phyloP scores from a whole-genome alignment of 2,797 vertebrate species.

The Ficedula albicollis region DNA sequence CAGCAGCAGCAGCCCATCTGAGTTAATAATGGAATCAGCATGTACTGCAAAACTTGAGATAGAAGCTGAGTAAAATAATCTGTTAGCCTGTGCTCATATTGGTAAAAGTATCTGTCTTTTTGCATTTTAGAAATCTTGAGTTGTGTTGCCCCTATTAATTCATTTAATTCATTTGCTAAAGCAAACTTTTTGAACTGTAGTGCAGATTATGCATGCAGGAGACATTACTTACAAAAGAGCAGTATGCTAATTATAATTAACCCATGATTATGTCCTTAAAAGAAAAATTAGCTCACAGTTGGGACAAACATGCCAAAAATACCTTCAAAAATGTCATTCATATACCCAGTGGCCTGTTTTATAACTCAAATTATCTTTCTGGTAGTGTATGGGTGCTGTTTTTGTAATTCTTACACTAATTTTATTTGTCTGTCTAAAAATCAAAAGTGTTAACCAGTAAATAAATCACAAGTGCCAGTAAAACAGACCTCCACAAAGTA shows the following conservation, averaged over 20 bases:
- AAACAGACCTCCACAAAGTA: background rate
- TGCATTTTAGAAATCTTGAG: background rate
- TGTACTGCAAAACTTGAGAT: background rate
- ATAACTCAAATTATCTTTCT: background rate
- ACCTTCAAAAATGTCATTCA: slow-evolving; percentile 32
- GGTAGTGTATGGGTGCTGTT: background rate
- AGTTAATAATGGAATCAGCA: background rate
- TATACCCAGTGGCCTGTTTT: background rate
- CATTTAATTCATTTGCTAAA: background rate
- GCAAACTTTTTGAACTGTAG: slow-evolving; percentile 11
- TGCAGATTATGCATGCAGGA: slow-evolving; percentile 36
- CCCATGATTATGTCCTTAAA: slow-evolving; percentile 44
- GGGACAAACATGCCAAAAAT: slow-evolving; percentile 36
- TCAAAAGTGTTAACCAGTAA: slow-evolving; percentile 16
- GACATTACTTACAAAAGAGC: slow-evolving; percentile 32
- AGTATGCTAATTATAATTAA: slow-evolving; percentile 61
- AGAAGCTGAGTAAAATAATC: background rate
- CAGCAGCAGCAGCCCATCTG: background rate
- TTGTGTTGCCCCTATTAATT: background rate
- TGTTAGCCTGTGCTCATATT: background rate
- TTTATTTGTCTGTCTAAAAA: slow-evolving; percentile 38
- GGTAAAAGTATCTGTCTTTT: background rate
- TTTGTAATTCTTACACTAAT: slow-evolving; percentile 27
- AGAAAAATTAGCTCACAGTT: slow-evolving; percentile 35
- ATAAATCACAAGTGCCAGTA: slow-evolving; percentile 28